These are phyloP conservation scores for Mesocricetus auratus DNA, from an alignment of 2,113 vertebrate genomes.

Conservation along the genomic window DNA sequence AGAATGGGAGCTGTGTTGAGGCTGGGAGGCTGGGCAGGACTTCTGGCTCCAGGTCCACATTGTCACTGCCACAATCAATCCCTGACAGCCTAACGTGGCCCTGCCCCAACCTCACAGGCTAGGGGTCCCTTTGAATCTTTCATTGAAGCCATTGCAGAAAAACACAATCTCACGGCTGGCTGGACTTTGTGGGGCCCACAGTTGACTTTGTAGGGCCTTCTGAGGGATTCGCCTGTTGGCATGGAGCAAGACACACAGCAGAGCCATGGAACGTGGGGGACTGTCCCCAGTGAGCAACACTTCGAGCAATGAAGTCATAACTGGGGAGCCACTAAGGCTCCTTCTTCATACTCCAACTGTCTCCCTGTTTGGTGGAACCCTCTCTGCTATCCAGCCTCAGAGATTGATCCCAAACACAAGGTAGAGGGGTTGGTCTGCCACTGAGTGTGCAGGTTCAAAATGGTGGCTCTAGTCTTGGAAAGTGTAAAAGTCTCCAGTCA, in stretches of 20 bases:
- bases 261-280: not conserved
- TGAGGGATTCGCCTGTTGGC: not conserved
- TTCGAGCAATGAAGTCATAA: too few species aligned
- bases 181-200: not conserved
- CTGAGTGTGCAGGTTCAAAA: not conserved
- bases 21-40: fast-evolving
- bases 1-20: not conserved
- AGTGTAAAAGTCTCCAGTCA: not conserved
- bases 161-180: not conserved
- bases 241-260: not conserved
- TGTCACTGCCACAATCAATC: too few species aligned
- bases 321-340: not conserved
- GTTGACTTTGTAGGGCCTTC: not conserved
- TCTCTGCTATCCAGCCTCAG: not conserved
- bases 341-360: not conserved
- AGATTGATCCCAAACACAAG: not conserved
- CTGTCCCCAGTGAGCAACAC: not conserved
- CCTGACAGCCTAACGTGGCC: not conserved
- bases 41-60: not conserved
- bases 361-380: not conserved
- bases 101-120: not conserved
- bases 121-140: not conserved
- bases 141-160: not conserved
- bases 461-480: not conserved
- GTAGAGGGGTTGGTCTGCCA: not conserved